A percentile compares a stretch with the other conserved stretches of the same genome.
These are phyloP conservation scores for Pseudopipra pipra DNA, from an alignment of 2,113 vertebrate species.

Conservation along the genomic window DNA sequence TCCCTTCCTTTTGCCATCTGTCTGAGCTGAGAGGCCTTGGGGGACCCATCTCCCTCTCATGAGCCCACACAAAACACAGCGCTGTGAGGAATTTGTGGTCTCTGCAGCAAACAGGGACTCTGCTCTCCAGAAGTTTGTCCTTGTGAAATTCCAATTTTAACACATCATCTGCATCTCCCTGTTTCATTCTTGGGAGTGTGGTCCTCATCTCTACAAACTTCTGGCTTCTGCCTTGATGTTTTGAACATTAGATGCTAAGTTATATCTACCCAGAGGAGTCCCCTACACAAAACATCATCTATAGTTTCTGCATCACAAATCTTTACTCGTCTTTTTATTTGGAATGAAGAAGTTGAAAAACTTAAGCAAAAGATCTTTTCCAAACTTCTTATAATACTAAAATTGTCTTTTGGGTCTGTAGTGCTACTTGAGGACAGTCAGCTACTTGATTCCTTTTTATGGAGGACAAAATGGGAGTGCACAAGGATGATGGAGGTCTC, in stretches of 20 bases:
- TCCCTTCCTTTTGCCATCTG: background rate
- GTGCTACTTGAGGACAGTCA: background rate
- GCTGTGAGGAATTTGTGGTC: background rate
- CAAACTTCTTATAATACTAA: background rate
- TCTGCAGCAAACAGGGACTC: background rate
- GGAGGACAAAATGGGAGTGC: background rate
- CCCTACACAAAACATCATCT: background rate
- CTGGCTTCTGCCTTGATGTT: background rate
- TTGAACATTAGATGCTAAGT: background rate
- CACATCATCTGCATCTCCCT: no score
- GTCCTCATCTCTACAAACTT: background rate
- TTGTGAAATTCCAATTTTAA: no score
- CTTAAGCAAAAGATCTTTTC: background rate
- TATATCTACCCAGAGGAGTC: background rate
- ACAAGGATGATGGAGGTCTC: rapidly evolving
- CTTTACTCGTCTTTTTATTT: background rate
- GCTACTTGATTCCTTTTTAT: rapidly evolving
- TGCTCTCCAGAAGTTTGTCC: no score
- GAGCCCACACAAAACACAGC: rapidly evolving
- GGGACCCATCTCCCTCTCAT: rapidly evolving
- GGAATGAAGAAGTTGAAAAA: background rate
- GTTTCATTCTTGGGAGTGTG: no score
- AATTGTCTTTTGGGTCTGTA: background rate
- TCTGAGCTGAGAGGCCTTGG: background rate
- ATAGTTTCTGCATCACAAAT: background rate